A percentile compares a stretch with the other conserved stretches of the same genome.
Conservation (phyloP, 2,888 invertebrate genomes). For the Erebia palarica region DNA sequence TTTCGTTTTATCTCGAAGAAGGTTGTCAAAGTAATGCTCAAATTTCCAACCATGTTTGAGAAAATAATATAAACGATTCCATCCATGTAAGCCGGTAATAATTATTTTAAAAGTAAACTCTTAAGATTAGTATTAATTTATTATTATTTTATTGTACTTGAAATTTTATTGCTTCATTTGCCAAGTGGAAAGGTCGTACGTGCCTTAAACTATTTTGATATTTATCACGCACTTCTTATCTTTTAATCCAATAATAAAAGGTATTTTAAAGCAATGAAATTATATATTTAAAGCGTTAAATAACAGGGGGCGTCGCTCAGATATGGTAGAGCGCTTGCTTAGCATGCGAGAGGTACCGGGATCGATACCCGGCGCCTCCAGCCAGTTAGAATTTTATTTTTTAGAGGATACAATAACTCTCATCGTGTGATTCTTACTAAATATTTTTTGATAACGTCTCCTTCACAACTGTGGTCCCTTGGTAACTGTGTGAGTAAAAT, state of each 20-base stretch:
- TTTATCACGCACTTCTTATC: neutral
- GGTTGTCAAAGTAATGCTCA: no score
- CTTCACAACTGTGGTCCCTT: neutral
- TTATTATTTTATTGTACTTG: neutral
- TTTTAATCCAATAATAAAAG: neutral
- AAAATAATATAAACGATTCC: no score
- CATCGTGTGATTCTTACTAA: neutral
- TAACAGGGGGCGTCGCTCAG: conserved; percentile 78
- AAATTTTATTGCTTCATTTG: neutral
- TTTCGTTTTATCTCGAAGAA: no score
- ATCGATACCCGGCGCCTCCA: conserved; percentile 83
- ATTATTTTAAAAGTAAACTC: no score
- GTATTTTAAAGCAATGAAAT: neutral
- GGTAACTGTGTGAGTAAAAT: neutral
- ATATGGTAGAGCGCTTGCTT: conserved; percentile 83
- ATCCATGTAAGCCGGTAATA: no score
- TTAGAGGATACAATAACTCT: neutral
- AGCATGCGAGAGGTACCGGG: conserved; percentile 83
- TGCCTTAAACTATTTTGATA: neutral
- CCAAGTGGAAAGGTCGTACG: conserved; percentile 2
- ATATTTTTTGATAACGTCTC: conserved; percentile 3
- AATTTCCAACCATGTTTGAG: no score
- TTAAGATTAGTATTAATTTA: no score
- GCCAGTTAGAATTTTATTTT: conserved; percentile 49
- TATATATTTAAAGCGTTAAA: neutral